Base-by-base conservation (phyloP, 2,797 vertebrate species). In the Calcarius lapponicus region DNA sequence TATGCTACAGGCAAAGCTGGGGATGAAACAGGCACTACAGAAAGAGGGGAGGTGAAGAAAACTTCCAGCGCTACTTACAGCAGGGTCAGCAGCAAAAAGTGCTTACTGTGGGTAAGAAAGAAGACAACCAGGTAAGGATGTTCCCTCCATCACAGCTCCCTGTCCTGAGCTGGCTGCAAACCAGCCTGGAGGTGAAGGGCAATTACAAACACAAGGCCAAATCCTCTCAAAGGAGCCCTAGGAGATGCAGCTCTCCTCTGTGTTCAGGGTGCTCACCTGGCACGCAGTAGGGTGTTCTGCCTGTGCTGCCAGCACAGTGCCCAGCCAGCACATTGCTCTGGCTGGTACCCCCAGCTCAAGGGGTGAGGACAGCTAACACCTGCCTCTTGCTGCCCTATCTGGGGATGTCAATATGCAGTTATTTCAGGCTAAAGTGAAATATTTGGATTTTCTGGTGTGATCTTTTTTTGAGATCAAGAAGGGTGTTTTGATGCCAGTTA, bases 291-390 rank as follows among this genome's bases (percentile, higher is more conserved):
- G 26, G 45, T 1, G 21, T 56, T 47, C 61, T 50, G 73, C 38
- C 56, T 14, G 32, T 6, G 10, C 58, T 65, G 80, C 50, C 28
- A 5, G 32, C 1, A 1, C 45, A 13, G 7, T 11, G 53, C 43
- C 53, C 5, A 5, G 28, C 9, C 16, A 28, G 20, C 3, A 4
- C 53, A 13, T 9, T 13, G 26, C 14, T 72, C 57, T 34, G 36
- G 50, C 47, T 67, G 69, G 19, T 26, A 9, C 7, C 2, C 13
- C 19, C 42, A 19, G 1, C 0, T 28, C 42, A 6, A 0, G 6
- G 21, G 9, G n/a, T 24, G 60, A 21, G 13, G 42, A 43, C 2
- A 64, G 51, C 61, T 17, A 7, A 18, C 2, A 3, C 20, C 21
- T 43, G 31, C 29, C 53, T 58, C n/a, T 17, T 29, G 83, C 70